Conservation (phyloP, 2,888 invertebrate species). For the Eristalis intricaria region DNA sequence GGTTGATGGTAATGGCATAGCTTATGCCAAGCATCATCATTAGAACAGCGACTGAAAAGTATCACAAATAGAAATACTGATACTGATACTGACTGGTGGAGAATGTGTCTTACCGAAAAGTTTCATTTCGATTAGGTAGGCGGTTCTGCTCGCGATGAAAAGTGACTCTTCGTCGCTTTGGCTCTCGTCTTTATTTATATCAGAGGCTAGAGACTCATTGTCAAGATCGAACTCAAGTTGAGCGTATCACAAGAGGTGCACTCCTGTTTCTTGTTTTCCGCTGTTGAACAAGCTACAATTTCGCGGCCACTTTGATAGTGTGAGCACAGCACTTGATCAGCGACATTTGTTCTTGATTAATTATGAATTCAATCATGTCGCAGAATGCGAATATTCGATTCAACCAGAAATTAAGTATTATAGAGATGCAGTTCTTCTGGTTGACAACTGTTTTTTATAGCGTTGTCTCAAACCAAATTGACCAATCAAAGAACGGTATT, state of each 20-base stretch:
- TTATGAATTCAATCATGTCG: background rate
- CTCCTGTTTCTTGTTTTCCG: slow-evolving; percentile 4
- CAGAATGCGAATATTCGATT: too few relatives aligned
- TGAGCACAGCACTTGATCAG: background rate
- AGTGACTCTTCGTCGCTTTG: background rate
- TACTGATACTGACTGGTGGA: too few relatives aligned
- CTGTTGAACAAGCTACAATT: background rate
- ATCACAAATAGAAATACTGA: background rate
- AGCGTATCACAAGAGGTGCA: background rate
- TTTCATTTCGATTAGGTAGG: slow-evolving; percentile 17
- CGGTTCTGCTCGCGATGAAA: background rate
- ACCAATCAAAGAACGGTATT: too few relatives aligned
- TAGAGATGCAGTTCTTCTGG: too few relatives aligned
- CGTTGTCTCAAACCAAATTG: too few relatives aligned
- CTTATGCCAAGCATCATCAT: slow-evolving; percentile 9
- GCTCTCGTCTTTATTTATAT: slow-evolving; percentile 2
- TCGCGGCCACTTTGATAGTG: background rate
- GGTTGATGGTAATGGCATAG: background rate
- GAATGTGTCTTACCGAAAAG: slow-evolving; percentile 18
- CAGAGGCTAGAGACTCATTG: background rate
- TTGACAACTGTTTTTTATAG: too few relatives aligned
- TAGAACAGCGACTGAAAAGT: background rate
- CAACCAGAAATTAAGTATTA: too few relatives aligned
- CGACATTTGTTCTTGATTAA: slow-evolving; percentile 15
- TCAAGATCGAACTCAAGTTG: slow-evolving; percentile 15